Percentiles rank a stretch among this genome's conserved stretches.
Conservation (phyloP, 1,140 invertebrate species). For the Trypoxylus dichotomus region DNA sequence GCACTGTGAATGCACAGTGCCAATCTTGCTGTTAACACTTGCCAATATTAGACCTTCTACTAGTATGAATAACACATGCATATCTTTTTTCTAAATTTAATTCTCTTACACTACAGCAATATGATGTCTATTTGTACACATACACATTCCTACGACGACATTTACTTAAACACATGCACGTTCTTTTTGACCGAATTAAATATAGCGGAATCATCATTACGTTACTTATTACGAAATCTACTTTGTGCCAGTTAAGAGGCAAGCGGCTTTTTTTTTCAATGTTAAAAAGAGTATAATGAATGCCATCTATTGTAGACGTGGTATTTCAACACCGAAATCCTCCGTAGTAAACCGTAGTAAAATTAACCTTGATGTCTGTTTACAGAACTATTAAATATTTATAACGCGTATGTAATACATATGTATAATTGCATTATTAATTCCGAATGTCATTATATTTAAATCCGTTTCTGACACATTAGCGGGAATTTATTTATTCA, state of each 20-base stretch:
- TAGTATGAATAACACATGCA: no score
- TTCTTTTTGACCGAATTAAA: constrained; percentile 7
- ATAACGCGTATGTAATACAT: background rate
- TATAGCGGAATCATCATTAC: constrained; percentile 18
- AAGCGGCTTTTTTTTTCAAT: background rate
- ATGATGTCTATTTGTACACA: background rate
- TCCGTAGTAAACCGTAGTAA: constrained; percentile 13
- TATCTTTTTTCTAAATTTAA: no score
- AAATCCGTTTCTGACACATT: background rate
- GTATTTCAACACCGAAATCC: constrained; percentile 19
- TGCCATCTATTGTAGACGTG: constrained; percentile 13
- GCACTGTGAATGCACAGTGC: no score
- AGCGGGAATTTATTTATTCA: no score
- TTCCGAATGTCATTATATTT: constrained; percentile 4
- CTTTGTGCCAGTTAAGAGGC: background rate
- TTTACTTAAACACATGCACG: background rate
- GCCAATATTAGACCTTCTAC: no score
- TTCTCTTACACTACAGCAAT: background rate
- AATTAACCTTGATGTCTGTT: constrained; percentile 20
- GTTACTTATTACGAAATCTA: constrained; percentile 6
- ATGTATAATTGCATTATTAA: constrained; percentile 8
- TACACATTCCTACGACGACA: background rate
- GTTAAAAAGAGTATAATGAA: background rate
- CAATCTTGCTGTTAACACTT: no score
- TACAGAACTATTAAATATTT: constrained; percentile 24